A percentile compares a stretch with the other conserved stretches of the same genome.
Evolutionary conservation across 1,140 invertebrate species (phyloP).

Genomic region (Cydia pomonella): DNA sequence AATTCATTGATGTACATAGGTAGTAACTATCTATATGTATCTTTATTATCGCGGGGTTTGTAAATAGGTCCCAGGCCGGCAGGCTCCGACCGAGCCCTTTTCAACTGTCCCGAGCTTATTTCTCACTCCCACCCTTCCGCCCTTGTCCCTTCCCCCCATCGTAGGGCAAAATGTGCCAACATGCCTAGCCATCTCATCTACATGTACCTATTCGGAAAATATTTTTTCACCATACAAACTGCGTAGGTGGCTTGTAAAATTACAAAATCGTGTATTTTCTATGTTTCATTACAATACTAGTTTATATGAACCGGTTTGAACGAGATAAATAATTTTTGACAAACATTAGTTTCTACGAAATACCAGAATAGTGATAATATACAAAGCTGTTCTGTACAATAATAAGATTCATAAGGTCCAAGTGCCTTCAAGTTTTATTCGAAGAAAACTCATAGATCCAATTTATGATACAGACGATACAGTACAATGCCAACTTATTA

Average conservation of each 20-base stretch:
- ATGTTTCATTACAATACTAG: constrained; percentile 28
- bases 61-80: constrained; percentile 41
- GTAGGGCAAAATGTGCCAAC: constrained; percentile 24
- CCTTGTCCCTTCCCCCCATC: constrained; percentile 33
- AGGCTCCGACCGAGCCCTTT: constrained; percentile 38
- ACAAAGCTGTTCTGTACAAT: neutral
- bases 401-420: neutral
- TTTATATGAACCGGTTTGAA: constrained; percentile 27
- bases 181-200: neutral
- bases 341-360: neutral
- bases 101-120: constrained; percentile 38
- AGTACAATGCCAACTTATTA: constrained; percentile 5
- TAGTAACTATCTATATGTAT: neutral
- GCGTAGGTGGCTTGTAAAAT: constrained; percentile 7
- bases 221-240: neutral
- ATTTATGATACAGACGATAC: neutral
- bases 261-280: constrained; percentile 13
- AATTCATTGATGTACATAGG: neutral
- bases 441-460: neutral
- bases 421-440: neutral
- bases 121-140: constrained; percentile 33
- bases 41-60: constrained; percentile 25
- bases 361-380: neutral
- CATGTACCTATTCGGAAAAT: constrained; percentile 13
- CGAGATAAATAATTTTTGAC: neutral